Evolutionary conservation across 2,113 vertebrate genomes (phyloP).

Genomic region (Sorex araneus): DNA sequence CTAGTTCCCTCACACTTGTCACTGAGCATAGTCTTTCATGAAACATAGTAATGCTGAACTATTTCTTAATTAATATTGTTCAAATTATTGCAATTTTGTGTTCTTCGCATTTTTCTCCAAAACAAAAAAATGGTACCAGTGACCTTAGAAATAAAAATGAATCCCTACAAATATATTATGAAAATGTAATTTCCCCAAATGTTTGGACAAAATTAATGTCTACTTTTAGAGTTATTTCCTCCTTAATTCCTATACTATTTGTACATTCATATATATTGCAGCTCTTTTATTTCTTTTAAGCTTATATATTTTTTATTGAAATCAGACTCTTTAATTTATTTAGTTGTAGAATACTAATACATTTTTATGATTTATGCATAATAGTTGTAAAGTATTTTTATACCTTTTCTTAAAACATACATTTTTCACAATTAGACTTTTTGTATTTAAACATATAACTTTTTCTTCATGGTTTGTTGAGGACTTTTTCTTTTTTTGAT

Average conservation of each 20-base stretch:
- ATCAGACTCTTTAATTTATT: no score
- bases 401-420: no score
- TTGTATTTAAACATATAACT: not conserved
- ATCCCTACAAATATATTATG: not conserved
- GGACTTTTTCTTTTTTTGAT: no score
- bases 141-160: not conserved
- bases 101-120: not conserved
- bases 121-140: not conserved
- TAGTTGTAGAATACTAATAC: no score
- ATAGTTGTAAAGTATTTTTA: no score
- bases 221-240: no score
- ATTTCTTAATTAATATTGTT: conserved; percentile 17
- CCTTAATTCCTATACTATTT: no score
- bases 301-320: no score
- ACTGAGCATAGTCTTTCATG: not conserved
- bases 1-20: not conserved
- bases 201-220: not conserved
- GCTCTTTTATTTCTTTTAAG: no score
- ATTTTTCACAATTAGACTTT: not conserved
- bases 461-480: not conserved
- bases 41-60: not conserved
- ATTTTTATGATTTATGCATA: no score
- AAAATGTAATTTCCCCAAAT: not conserved
- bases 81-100: not conserved
- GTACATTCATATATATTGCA: no score